Evolutionary conservation across 64 coral and sea anemone species (phyloP).

Genomic region (Porites australiensis): DNA sequence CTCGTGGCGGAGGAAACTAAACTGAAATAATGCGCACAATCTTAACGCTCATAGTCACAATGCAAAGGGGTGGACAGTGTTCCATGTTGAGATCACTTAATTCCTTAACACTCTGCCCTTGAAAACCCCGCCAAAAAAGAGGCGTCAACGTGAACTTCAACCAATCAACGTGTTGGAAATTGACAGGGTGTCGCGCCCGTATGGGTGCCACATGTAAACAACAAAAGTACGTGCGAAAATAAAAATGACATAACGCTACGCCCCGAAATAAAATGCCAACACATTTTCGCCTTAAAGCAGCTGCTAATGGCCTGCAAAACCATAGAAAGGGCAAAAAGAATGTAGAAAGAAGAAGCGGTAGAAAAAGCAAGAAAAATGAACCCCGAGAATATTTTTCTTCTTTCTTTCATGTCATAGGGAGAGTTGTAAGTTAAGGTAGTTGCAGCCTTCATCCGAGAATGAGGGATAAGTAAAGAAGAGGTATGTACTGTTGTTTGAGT

Average conservation of each 20-base stretch:
- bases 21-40: constrained; percentile 26
- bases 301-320: neutral
- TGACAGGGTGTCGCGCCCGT: constrained; percentile 4
- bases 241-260: constrained; percentile 9
- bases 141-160: neutral
- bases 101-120: constrained; percentile 3
- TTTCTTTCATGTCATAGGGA: no score
- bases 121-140: constrained; percentile 9
- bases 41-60: neutral
- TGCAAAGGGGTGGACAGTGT: neutral
- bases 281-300: neutral
- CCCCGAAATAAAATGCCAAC: neutral
- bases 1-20: neutral
- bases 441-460: neutral
- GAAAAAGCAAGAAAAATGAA: no score
- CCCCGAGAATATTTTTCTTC: no score
- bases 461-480: neutral
- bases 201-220: neutral
- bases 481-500: neutral
- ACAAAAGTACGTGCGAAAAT: neutral
- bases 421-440: neutral
- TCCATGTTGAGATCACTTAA: constrained; percentile 47
- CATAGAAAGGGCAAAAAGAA: neutral
- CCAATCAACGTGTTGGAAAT: neutral
- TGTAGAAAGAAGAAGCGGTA: neutral